Percentiles rank a stretch among this genome's conserved stretches.
Evolutionary conservation across 2,797 vertebrate genomes (phyloP).

Genomic region (Pipistrellus nathusii): DNA sequence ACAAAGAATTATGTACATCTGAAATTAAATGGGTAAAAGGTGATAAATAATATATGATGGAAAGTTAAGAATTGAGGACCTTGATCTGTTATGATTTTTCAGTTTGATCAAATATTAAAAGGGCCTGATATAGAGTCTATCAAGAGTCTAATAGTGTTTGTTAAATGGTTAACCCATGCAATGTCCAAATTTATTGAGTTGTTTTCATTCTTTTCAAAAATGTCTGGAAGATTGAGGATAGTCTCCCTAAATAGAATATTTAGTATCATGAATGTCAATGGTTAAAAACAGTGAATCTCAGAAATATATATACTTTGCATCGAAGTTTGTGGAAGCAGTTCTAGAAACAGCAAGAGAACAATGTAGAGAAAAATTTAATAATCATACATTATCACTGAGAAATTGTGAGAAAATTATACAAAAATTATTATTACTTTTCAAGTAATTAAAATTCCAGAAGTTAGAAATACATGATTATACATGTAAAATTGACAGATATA

Average conservation of each 20-base stretch:
- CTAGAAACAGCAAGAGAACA: neutral
- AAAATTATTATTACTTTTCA: constrained; percentile 21
- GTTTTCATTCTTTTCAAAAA: constrained; percentile 1
- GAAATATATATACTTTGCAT: neutral
- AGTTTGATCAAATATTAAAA: neutral
- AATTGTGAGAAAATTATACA: constrained; percentile 5
- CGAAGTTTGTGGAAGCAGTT: neutral
- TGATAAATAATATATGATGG: neutral
- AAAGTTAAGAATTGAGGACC: neutral
- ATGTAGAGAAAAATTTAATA: neutral
- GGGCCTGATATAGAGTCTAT: neutral
- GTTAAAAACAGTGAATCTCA: constrained; percentile 5
- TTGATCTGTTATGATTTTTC: neutral
- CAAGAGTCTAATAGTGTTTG: neutral
- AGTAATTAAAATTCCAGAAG: constrained; percentile 37
- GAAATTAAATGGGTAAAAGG: neutral
- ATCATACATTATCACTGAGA: constrained; percentile 1
- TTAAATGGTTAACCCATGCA: neutral
- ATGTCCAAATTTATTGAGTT: neutral
- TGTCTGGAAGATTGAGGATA: neutral
- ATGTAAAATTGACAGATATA: neutral
- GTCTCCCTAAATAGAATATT: neutral
- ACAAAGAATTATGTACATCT: neutral
- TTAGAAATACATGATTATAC: neutral
- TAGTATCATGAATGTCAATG: neutral